Conservation (phyloP, 2,888 invertebrate genomes). For the Hedya salicella region DNA sequence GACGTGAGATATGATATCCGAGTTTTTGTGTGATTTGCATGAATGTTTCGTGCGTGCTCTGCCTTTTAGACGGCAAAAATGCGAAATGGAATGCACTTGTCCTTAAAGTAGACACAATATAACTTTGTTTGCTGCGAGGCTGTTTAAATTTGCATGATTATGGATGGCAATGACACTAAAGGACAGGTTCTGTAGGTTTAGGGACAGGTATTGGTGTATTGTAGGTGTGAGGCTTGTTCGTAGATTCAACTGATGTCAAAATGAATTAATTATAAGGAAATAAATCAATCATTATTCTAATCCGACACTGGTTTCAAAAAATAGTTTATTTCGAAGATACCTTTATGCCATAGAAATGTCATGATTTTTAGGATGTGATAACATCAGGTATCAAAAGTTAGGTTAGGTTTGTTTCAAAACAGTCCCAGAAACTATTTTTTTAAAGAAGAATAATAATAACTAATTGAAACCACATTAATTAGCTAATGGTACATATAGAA, state of each 20-base stretch:
- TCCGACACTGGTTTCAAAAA: too few relatives aligned
- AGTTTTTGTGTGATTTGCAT: constrained; percentile 49
- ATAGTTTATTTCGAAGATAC: too few relatives aligned
- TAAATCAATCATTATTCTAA: too few relatives aligned
- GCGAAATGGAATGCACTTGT: constrained; percentile 24
- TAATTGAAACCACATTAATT: too few relatives aligned
- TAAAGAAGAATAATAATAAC: too few relatives aligned
- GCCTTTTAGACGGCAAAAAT: constrained; percentile 26
- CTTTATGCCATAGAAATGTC: too few relatives aligned
- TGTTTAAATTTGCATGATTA: constrained; percentile 22
- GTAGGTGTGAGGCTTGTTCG: not conserved
- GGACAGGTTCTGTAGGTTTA: not conserved
- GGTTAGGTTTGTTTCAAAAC: too few relatives aligned
- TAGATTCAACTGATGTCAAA: not conserved
- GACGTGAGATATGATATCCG: not conserved
- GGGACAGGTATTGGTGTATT: constrained; percentile 1
- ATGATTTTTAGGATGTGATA: too few relatives aligned
- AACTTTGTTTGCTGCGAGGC: not conserved
- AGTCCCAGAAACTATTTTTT: too few relatives aligned
- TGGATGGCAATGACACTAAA: constrained; percentile 17
- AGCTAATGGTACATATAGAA: too few relatives aligned
- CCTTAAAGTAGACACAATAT: constrained; percentile 17
- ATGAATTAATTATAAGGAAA: too few relatives aligned
- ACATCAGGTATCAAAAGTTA: too few relatives aligned
- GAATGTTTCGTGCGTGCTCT: constrained; percentile 51